A percentile compares a stretch with the other conserved stretches of the same genome.
These are phyloP conservation scores for Andrena marginata DNA, from an alignment of 2,888 invertebrate species.

Conservation along the genomic window DNA sequence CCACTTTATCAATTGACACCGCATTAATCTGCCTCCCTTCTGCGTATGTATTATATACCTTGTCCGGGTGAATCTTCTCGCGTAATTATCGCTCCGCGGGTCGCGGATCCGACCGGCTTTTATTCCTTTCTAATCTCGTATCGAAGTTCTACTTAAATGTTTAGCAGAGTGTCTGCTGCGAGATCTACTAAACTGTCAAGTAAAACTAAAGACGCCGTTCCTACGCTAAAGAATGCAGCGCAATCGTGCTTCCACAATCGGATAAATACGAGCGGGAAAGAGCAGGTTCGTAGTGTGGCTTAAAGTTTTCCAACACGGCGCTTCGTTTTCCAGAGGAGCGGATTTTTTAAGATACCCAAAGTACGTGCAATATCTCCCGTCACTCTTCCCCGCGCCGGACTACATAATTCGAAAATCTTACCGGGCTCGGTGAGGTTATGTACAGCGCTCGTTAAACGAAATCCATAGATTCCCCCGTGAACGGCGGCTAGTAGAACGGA, in stretches of 20 bases:
- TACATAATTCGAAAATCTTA: conserved; percentile 10
- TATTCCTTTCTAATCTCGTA: background rate
- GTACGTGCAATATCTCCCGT: background rate
- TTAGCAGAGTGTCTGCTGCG: background rate
- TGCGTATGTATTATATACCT: background rate
- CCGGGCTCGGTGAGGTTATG: conserved; percentile 36
- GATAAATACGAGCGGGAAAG: background rate
- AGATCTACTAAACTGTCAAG: background rate
- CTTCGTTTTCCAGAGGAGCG: background rate
- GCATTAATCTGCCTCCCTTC: conserved; percentile 45
- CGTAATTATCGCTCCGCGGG: conserved; percentile 10
- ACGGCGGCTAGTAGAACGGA: background rate
- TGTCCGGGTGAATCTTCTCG: conserved; percentile 18
- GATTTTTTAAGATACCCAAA: background rate
- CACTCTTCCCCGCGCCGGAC: background rate
- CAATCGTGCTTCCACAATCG: conserved; percentile 1
- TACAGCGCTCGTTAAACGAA: background rate
- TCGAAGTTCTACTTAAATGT: background rate
- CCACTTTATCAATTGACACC: conserved; percentile 70
- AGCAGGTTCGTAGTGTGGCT: background rate
- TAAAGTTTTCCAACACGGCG: too few species aligned
- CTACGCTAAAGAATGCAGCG: background rate
- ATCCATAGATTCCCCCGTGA: background rate
- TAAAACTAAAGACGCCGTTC: background rate
- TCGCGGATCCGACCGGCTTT: background rate